A percentile compares a stretch with the other conserved stretches of the same genome.
Evolutionary conservation across 2,888 invertebrate genomes (phyloP).

Genomic region (Allolobophora icterica): DNA sequence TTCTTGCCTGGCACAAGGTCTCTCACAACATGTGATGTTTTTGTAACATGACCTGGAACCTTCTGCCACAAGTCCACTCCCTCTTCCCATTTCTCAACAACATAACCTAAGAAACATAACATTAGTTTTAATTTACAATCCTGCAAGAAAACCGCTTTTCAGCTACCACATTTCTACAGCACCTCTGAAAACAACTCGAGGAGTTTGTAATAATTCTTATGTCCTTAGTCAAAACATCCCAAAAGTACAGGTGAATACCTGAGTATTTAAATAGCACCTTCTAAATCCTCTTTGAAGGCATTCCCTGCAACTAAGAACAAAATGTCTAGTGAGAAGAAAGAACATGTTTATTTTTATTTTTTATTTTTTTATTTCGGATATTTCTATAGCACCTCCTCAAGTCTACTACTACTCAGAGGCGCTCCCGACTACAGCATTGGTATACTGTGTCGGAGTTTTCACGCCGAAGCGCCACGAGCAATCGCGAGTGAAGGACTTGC

Average conservation of each 20-base stretch:
- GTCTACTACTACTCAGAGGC: too few relatives aligned
- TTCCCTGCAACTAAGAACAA: too few relatives aligned
- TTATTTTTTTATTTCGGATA: too few relatives aligned
- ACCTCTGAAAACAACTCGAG: not conserved
- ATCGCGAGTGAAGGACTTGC: too few relatives aligned
- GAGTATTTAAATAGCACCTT: not conserved
- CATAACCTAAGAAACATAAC: slow-evolving; percentile 74
- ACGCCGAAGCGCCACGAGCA: too few relatives aligned
- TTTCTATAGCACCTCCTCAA: too few relatives aligned
- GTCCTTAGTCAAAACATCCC: not conserved
- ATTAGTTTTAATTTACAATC: not conserved
- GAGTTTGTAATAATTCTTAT: not conserved
- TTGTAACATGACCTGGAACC: slow-evolving; percentile 80
- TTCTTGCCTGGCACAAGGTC: slow-evolving; percentile 91
- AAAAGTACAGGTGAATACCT: not conserved
- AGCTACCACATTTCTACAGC: not conserved
- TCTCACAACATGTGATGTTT: slow-evolving; percentile 87
- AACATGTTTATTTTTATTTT: too few relatives aligned
- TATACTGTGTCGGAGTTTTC: too few relatives aligned
- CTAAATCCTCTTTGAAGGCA: not conserved
- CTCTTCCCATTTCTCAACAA: slow-evolving; percentile 91
- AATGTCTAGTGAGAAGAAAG: too few relatives aligned
- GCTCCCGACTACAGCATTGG: too few relatives aligned
- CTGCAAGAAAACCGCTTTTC: not conserved
- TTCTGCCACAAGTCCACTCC: slow-evolving; percentile 91